phyloP scores from a whole-genome alignment of 2,113 vertebrate genomes.

The Mugil cephalus region DNA sequence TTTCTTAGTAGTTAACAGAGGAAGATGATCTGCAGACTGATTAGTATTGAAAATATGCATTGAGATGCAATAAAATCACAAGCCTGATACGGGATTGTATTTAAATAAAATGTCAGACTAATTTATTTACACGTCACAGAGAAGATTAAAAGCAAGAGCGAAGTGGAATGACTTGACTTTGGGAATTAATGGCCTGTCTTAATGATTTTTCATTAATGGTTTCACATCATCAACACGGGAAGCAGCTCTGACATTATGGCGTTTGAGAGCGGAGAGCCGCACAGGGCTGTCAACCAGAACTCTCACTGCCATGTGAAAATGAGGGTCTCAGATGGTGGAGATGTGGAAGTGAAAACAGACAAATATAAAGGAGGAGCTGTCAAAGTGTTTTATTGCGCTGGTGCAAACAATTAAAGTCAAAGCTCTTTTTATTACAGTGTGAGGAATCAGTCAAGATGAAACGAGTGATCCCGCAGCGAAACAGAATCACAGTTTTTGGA shows the following conservation, averaged over 20 bases:
- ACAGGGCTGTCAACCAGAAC: constrained; percentile 15
- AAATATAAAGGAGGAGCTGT: neutral
- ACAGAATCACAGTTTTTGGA: constrained; percentile 10
- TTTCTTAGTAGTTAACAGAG: neutral
- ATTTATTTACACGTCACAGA: neutral
- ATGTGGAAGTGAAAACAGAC: neutral
- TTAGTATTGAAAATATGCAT: too few relatives aligned
- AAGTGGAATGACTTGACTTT: constrained; percentile 11
- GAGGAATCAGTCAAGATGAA: neutral
- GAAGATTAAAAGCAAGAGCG: constrained; percentile 5
- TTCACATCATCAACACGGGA: constrained; percentile 10
- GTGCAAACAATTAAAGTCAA: constrained; percentile 8
- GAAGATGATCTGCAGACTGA: neutral
- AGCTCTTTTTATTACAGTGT: constrained; percentile 7
- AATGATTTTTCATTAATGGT: constrained; percentile 23
- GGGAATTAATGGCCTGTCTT: constrained; percentile 7
- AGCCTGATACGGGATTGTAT: neutral
- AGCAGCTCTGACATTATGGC: constrained; percentile 39
- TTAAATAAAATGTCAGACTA: neutral
- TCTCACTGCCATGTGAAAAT: neutral
- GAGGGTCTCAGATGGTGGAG: neutral
- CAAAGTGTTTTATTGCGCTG: neutral
- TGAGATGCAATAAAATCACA: neutral
- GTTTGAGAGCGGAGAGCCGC: neutral
- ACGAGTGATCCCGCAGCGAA: constrained; percentile 18